These are phyloP conservation scores for Nesogale talazaci DNA, from an alignment of 2,113 vertebrate genomes.

Conservation along the genomic window DNA sequence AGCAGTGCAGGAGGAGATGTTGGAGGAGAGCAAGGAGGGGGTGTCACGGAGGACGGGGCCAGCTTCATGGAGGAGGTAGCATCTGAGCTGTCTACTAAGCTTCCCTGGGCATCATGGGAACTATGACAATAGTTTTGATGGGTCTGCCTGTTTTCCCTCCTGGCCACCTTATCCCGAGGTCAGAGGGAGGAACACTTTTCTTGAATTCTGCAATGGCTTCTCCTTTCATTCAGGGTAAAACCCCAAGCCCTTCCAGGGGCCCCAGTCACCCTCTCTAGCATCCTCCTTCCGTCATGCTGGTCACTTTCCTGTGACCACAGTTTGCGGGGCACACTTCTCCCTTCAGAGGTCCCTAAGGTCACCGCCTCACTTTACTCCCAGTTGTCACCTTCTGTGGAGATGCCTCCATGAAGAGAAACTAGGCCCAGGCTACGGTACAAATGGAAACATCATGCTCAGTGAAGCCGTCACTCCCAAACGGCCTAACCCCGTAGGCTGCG, in stretches of 20 bases:
- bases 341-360: neutral
- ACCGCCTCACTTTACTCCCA: neutral
- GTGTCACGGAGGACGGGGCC: neutral
- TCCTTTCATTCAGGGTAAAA: slow-evolving; percentile 37
- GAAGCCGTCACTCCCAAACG: neutral
- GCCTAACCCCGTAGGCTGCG: neutral
- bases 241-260: neutral
- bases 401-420: neutral
- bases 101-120: neutral
- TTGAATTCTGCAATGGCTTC: neutral
- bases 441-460: neutral
- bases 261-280: neutral
- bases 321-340: neutral
- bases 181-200: neutral
- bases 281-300: neutral
- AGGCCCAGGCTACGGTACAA: neutral
- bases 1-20: neutral
- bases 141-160: neutral
- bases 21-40: neutral
- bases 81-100: slow-evolving; percentile 4
- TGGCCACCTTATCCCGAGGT: neutral
- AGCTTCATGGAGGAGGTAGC: neutral
- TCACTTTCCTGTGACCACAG: neutral
- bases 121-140: neutral
- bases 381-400: neutral